Percentiles rank a stretch among this genome's conserved stretches.
phyloP scores from a whole-genome alignment of 2,797 vertebrate species.

The Petrocephalus sullivani region DNA sequence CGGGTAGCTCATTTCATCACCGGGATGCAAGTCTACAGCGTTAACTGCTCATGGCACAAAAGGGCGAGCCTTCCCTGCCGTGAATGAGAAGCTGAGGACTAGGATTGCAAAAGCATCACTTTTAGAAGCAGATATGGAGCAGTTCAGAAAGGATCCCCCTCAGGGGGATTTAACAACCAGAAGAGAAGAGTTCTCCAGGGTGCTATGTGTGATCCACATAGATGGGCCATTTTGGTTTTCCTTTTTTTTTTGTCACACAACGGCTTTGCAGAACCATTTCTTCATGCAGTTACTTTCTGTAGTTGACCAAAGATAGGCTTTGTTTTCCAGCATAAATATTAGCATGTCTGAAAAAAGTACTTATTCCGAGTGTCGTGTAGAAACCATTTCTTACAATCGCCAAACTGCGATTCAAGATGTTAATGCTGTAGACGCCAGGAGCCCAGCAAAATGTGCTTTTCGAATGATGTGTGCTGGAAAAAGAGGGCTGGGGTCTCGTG shows the following conservation, averaged over 20 bases:
- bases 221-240: neutral
- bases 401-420: conserved; percentile 60
- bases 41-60: neutral
- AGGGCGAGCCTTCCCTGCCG: neutral
- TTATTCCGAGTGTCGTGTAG: conserved; percentile 49
- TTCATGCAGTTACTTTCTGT: conserved; percentile 29
- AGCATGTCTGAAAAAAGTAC: conserved; percentile 53
- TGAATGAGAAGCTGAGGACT: neutral
- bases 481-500: conserved; percentile 38
- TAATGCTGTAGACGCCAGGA: conserved; percentile 32
- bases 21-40: neutral
- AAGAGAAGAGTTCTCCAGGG: neutral
- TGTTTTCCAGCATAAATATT: conserved; percentile 47
- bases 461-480: conserved; percentile 48
- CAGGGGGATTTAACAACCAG: neutral
- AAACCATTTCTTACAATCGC: conserved; percentile 52
- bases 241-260: neutral
- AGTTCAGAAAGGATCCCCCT: neutral
- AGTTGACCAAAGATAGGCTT: conserved; percentile 35
- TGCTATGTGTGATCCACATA: neutral
- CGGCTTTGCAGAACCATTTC: conserved; percentile 29
- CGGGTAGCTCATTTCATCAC: neutral
- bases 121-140: conserved; percentile 4
- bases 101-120: neutral
- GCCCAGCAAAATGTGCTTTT: conserved; percentile 57